These are phyloP conservation scores for Ctenopoma kingsleyae DNA, from an alignment of 2,797 vertebrate species.

Conservation along the genomic window DNA sequence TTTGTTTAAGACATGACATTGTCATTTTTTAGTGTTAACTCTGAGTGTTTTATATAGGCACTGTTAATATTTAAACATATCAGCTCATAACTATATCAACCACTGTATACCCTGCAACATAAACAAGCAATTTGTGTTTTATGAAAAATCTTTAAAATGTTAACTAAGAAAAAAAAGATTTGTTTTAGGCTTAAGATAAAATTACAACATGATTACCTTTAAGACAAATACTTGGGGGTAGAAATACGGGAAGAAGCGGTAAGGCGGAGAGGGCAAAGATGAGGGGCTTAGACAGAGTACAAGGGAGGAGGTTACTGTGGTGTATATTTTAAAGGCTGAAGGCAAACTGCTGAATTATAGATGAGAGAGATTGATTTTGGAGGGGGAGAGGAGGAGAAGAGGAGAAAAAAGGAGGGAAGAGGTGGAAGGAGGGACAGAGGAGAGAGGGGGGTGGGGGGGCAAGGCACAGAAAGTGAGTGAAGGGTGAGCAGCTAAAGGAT, in stretches of 20 bases:
- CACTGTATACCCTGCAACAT: too few relatives aligned
- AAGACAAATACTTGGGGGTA: constrained; percentile 39
- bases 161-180: background rate
- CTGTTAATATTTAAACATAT: background rate
- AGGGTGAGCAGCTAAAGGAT: constrained; percentile 57
- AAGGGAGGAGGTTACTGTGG: constrained; percentile 77
- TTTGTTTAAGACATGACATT: background rate
- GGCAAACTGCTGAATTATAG: constrained; percentile 94
- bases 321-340: constrained; percentile 88
- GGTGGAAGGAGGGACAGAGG: constrained; percentile 46
- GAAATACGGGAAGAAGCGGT: constrained; percentile 14
- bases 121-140: background rate
- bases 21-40: background rate
- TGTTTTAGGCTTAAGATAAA: background rate
- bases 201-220: constrained; percentile 54
- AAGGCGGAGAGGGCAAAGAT: constrained; percentile 39
- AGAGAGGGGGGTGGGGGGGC: constrained; percentile 1
- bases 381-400: constrained; percentile 51
- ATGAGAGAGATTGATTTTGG: constrained; percentile 86
- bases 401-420: constrained; percentile 20
- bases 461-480: constrained; percentile 30
- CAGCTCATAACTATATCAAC: background rate
- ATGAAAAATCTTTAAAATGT: constrained; percentile 1
- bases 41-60: background rate
- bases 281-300: constrained; percentile 53